Base-by-base conservation (phyloP, 2,113 vertebrate species). In the Mesoclemmys tuberculata region DNA sequence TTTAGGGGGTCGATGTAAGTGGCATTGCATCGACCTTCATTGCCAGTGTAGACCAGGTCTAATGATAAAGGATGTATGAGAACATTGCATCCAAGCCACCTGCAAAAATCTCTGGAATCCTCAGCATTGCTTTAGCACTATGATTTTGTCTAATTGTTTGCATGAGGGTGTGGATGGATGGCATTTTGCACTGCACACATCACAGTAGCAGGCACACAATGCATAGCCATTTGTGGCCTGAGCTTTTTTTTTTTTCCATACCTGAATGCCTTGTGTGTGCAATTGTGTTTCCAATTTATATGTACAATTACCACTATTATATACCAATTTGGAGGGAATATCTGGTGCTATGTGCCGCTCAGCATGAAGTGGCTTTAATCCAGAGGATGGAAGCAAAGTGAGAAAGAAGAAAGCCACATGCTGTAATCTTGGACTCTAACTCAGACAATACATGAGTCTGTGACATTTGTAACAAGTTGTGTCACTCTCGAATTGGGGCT, bases 231-330 rank as follows among this genome's bases (percentile, higher is more conserved):
- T 54, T 84, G 80, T n/a, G 94, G 29, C 46, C 81, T 87, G 44
- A 91, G 91, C 22, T 24, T 83, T 77, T 80, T 93, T 79, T 71
- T 84, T 46, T 46, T 5, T 46, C 8, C 54, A 38, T 88, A 75
- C 75, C 54, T 48, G 26, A 2, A 51, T 88, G 44, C 26, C 22
- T 54, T 88, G 55, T 80, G 80, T 82, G 80, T 85, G 93, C 35
- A 91, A 14, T 64, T 75, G 41, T 88, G 82, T 93, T 85, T 95
- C 95, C 90, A 78, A 88, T 22, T 82, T 87, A 87, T 68, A 82
- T 82, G 55, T 88, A 90, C 54, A 52, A 56, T 93, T 92, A 96
- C 95, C 95, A 87, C 89, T 91, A 94, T 46, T 8, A 24, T 58
- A 54, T 90, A 80, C 46, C 46, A 46, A 46, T 46, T 46, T 46